A percentile compares a stretch with the other conserved stretches of the same genome.
phyloP scores from a whole-genome alignment of 2,797 vertebrate species.

The Aythya fuligula region DNA sequence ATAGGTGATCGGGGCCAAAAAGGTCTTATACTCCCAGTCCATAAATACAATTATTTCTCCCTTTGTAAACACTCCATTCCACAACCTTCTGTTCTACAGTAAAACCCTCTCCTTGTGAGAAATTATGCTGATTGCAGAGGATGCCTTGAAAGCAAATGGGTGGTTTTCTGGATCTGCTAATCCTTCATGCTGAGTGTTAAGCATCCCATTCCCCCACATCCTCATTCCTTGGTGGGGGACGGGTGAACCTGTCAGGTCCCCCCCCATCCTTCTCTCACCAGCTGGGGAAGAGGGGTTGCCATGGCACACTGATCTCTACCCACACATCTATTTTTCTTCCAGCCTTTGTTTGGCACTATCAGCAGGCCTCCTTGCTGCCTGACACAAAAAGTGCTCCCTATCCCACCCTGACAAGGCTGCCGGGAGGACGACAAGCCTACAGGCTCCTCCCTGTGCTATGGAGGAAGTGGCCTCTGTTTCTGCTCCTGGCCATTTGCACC shows the following conservation, averaged over 20 bases:
- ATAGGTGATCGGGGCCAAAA: background rate
- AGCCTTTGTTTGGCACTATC: background rate
- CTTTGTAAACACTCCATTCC: conserved; percentile 13
- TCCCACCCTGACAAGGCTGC: background rate
- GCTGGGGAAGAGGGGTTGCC: fast-evolving
- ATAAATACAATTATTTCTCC: conserved; percentile 27
- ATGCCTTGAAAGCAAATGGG: conserved; percentile 11
- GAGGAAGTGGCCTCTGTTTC: background rate
- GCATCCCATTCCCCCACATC: background rate
- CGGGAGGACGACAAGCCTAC: background rate
- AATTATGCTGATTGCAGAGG: background rate
- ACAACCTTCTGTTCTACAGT: conserved; percentile 10
- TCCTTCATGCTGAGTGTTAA: fast-evolving
- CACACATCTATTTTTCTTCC: background rate
- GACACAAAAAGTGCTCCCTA: background rate
- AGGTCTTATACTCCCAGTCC: background rate
- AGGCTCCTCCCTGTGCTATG: background rate
- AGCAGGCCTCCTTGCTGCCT: background rate
- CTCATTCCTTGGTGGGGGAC: background rate
- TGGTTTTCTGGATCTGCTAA: background rate
- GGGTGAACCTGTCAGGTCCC: fast-evolving
- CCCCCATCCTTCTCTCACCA: background rate
- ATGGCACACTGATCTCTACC: background rate
- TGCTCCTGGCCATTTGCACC: background rate
- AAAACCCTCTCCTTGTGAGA: conserved; percentile 2